Evolutionary conservation across 2,888 invertebrate species (phyloP), one percentile per base, ranked within the genome.

Genomic region (Halictus ligatus): DNA sequence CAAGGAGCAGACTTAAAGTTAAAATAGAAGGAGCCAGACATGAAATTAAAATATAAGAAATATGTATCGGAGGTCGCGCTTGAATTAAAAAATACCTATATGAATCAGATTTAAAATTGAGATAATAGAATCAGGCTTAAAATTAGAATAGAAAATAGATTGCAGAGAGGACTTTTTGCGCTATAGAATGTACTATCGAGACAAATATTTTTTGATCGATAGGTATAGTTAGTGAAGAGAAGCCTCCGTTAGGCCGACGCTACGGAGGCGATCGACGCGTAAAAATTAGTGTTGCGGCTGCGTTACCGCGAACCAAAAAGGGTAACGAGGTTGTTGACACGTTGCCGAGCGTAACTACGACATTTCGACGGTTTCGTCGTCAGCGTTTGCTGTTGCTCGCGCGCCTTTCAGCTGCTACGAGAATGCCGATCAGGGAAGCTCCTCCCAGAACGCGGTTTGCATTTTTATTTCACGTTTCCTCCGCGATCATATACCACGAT

Each of bases 291-390:
- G 54, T n/a, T 54, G 54, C 54, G 21, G 21, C 54, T 54, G 54
- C 21, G 54, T n/a, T 54, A n/a, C 54, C 54, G 54, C 54, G 54
- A 54, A n/a, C 15, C 13, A 81, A 89, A 86, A 75, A 84, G 87
- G 77, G 76, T 89, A 84, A 80, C 83, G 86, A 91, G 91, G 91
- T 91, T 90, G 76, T 91, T 92, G 91, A 91, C 91, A 92, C 91
- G 84, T 79, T n/a, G 25, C 29, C 67, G 67, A 12, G 35, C 7
- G 67, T 6, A 64, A 67, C 29, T 35, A 21, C 67, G 80, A 73
- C 80, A 76, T 78, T 82, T 88, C 85, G 87, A 75, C 78, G 75
- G 67, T 71, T 75, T 71, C 82, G 81, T 80, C 80, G 78, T 78
- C 81, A 80, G 48, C 87, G 78, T 67, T 67, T 54, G 81, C 60